Percentiles rank a stretch among this genome's conserved stretches.
These are phyloP conservation scores for Yasuhikotakia modesta DNA, from an alignment of 2,797 vertebrate genomes.

Conservation along the genomic window DNA sequence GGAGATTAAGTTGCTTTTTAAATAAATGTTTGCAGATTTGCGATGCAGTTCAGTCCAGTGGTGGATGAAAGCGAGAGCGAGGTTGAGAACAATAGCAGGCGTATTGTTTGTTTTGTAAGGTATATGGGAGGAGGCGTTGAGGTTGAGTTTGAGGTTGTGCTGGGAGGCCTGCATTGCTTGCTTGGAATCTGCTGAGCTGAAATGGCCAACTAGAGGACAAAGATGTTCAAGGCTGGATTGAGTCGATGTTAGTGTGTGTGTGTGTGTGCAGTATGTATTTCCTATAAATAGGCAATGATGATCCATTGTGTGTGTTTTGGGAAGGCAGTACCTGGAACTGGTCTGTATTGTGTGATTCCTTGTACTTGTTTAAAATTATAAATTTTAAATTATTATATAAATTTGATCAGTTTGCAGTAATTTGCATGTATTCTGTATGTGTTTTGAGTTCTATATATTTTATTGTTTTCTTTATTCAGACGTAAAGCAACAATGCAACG, in stretches of 20 bases:
- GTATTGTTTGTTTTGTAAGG: constrained; percentile 15
- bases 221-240: constrained; percentile 34
- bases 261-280: constrained; percentile 6
- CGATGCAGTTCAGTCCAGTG: background rate
- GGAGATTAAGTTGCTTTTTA: constrained; percentile 6
- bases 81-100: background rate
- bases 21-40: constrained; percentile 18
- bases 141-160: constrained; percentile 26
- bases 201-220: constrained; percentile 41
- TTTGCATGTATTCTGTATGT: too few species aligned
- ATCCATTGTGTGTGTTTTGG: background rate
- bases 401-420: background rate
- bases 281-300: background rate
- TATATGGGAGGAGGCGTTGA: background rate
- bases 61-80: background rate
- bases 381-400: background rate
- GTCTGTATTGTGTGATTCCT: background rate
- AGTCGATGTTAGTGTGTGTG: constrained; percentile 40
- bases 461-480: too few species aligned
- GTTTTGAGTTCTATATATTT: too few species aligned
- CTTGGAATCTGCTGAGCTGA: constrained; percentile 52
- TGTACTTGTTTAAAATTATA: background rate
- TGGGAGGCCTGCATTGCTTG: constrained; percentile 41
- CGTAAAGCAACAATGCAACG: too few species aligned
- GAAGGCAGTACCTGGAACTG: background rate